Evolutionary conservation across 2,113 vertebrate species (phyloP).

Genomic region (Piaya cayana): DNA sequence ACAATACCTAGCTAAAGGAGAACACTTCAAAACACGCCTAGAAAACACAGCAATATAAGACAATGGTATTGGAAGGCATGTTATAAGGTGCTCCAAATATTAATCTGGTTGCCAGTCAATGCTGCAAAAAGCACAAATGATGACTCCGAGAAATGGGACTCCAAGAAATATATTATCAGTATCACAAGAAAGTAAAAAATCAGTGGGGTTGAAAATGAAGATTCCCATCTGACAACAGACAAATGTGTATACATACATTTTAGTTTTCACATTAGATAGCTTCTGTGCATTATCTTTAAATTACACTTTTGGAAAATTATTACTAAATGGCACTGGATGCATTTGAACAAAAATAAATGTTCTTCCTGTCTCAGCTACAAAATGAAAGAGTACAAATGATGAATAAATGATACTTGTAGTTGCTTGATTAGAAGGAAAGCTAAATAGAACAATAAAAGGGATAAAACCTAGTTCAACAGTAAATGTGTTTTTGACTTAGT

Average conservation of each 20-base stretch:
- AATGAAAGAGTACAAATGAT: not conserved
- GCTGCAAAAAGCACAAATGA: not conserved
- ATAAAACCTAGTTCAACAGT: not conserved
- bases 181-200: not conserved
- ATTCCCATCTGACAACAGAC: not conserved
- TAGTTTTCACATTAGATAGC: not conserved
- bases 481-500: not conserved
- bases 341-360: not conserved
- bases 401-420: not conserved
- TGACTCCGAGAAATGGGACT: not conserved
- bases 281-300: not conserved
- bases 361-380: not conserved
- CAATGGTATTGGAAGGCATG: not conserved
- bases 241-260: not conserved
- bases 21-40: not conserved
- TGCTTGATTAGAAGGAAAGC: not conserved
- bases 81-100: not conserved
- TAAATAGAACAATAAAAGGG: not conserved
- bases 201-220: not conserved
- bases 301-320: not conserved
- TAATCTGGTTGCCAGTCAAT: not conserved
- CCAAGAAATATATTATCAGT: not conserved
- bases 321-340: not conserved
- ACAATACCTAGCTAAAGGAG: not conserved
- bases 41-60: not conserved